Evolutionary conservation across 2,113 vertebrate genomes (phyloP).

Genomic region (Nesoenas mayeri): DNA sequence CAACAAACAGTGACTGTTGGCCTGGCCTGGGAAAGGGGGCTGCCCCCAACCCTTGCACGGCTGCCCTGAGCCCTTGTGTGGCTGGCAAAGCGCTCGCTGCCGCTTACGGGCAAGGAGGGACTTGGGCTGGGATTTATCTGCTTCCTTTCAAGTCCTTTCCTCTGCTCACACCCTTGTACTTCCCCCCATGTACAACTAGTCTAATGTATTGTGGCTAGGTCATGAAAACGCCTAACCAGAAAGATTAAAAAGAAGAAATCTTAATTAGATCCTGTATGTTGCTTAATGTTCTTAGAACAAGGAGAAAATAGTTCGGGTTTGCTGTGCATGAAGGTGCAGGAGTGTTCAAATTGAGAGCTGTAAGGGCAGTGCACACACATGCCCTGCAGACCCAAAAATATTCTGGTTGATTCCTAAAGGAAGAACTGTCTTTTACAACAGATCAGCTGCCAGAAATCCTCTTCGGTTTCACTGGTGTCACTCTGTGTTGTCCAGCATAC

Average conservation of each 20-base stretch:
- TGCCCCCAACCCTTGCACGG: not conserved
- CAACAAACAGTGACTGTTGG: not conserved
- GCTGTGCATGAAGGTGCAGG: not conserved
- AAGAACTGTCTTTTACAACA: not conserved
- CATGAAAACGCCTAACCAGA: not conserved
- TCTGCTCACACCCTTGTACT: slow-evolving; percentile 16
- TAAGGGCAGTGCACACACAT: not conserved
- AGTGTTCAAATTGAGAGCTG: not conserved
- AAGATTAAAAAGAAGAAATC: not conserved
- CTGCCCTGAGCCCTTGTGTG: rapidly evolving
- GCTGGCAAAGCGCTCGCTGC: not conserved
- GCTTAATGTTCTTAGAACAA: not conserved
- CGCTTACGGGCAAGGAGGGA: not conserved
- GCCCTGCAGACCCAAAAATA: not conserved
- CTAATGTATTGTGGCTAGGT: not conserved
- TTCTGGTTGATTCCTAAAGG: not conserved
- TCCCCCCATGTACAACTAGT: not conserved
- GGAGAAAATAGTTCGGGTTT: not conserved
- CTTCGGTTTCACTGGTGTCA: not conserved
- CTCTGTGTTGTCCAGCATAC: not conserved
- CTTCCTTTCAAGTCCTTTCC: slow-evolving; percentile 39
- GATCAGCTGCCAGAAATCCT: not conserved
- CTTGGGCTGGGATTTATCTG: not conserved
- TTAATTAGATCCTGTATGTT: not conserved
- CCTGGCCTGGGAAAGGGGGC: rapidly evolving